Percentiles rank a stretch among this genome's conserved stretches.
Evolutionary conservation across 2,888 invertebrate species (phyloP).

Genomic region (Gisinianus flammeolus): DNA sequence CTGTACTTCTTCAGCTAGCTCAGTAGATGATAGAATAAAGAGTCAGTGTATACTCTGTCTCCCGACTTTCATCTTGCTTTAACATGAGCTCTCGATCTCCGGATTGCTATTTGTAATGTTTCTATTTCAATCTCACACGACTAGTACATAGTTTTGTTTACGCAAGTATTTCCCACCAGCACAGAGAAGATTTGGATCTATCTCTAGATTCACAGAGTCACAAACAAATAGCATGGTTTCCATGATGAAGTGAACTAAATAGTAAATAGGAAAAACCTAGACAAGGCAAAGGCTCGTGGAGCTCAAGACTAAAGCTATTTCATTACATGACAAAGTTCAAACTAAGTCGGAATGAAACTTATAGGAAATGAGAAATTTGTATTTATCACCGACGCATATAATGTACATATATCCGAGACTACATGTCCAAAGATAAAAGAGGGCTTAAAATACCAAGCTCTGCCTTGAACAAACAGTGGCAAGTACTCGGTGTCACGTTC

Average conservation of each 20-base stretch:
- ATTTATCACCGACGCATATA: neutral
- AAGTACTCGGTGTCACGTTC: conserved; percentile 9
- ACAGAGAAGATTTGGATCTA: neutral
- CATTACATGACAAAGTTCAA: neutral
- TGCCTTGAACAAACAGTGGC: neutral
- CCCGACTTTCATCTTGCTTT: neutral
- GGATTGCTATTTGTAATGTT: neutral
- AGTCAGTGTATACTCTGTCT: neutral
- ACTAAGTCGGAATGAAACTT: neutral
- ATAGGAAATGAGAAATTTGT: conserved; percentile 8
- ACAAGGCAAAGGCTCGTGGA: neutral
- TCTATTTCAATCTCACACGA: neutral
- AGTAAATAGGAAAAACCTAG: neutral
- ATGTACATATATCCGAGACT: neutral
- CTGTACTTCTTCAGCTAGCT: neutral
- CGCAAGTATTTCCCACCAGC: neutral
- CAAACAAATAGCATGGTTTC: neutral
- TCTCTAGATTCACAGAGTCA: neutral
- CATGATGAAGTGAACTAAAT: neutral
- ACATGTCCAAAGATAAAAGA: neutral
- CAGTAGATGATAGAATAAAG: neutral
- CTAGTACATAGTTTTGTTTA: neutral
- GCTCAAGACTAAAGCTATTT: neutral
- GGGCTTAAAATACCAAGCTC: conserved; percentile 3
- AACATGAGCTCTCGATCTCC: neutral